These are phyloP conservation scores for Cyanistes caeruleus DNA, from an alignment of 2,113 vertebrate genomes.

Conservation along the genomic window DNA sequence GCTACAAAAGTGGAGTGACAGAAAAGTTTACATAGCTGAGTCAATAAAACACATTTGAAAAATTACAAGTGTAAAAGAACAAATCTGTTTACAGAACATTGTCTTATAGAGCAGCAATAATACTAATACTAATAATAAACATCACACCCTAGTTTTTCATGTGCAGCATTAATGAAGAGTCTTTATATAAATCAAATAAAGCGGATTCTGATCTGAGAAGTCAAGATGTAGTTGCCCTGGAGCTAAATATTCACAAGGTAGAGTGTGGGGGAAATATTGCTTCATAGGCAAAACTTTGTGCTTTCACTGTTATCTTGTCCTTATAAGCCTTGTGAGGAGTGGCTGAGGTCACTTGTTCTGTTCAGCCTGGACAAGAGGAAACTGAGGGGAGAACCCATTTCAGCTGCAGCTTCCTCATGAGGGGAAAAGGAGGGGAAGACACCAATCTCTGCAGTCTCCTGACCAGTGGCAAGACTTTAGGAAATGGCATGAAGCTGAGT, in stretches of 20 bases:
- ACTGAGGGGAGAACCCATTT: background rate
- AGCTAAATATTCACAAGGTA: background rate
- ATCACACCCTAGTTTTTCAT: background rate
- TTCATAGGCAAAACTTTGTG: background rate
- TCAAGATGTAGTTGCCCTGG: background rate
- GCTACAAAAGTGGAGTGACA: background rate
- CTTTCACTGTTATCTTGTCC: background rate
- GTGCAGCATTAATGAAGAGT: background rate
- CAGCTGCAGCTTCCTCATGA: rapidly evolving
- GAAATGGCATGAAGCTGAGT: background rate
- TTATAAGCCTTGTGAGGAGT: background rate
- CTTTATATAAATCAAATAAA: background rate
- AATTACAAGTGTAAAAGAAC: background rate
- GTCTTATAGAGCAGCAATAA: background rate
- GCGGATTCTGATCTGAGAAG: background rate
- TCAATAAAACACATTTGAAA: background rate
- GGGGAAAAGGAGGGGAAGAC: no score
- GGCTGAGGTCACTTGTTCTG: background rate
- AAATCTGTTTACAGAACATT: background rate
- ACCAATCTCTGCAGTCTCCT: background rate
- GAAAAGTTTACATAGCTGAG: background rate
- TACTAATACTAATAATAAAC: background rate
- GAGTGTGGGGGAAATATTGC: background rate
- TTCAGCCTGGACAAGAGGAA: background rate
- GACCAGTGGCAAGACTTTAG: background rate